Conservation (phyloP, 2,113 vertebrate species). For the Oncorhynchus gorbuscha region DNA sequence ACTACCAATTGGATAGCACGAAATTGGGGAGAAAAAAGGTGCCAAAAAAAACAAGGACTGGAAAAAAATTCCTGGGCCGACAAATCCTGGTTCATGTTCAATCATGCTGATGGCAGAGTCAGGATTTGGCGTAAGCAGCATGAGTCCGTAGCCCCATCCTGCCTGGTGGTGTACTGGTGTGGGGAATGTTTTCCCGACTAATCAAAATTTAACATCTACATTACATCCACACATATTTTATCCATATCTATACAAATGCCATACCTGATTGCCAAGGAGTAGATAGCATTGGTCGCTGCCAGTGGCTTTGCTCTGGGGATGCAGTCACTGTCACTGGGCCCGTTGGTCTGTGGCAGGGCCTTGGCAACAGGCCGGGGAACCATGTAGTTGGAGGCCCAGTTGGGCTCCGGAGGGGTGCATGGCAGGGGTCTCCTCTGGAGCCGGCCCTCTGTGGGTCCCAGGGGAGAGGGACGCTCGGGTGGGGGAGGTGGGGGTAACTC, state of each 20-base stretch:
- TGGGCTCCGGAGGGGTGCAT: slow-evolving; percentile 84
- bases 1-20: too few species aligned
- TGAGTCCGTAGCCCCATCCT: too few species aligned
- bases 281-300: slow-evolving; percentile 84
- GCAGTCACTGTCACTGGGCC: slow-evolving; percentile 68
- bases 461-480: slow-evolving; percentile 83
- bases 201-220: too few species aligned
- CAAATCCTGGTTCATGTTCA: too few species aligned
- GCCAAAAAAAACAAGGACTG: too few species aligned
- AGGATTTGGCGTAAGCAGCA: too few species aligned
- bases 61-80: too few species aligned
- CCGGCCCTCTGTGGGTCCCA: slow-evolving; percentile 70
- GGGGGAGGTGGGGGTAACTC: slow-evolving; percentile 91
- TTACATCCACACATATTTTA: too few species aligned
- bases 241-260: not conserved
- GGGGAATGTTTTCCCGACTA: too few species aligned
- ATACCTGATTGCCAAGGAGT: slow-evolving; percentile 89
- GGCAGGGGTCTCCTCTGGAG: slow-evolving; percentile 90
- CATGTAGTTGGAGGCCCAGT: slow-evolving; percentile 83
- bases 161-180: too few species aligned
- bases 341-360: slow-evolving; percentile 61
- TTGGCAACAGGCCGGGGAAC: slow-evolving; percentile 80
- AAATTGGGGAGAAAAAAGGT: too few species aligned
- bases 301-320: slow-evolving; percentile 84
- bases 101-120: too few species aligned